phyloP scores from a whole-genome alignment of 2,888 invertebrate genomes.

The Acanthococcus lagerstroemiae region DNA sequence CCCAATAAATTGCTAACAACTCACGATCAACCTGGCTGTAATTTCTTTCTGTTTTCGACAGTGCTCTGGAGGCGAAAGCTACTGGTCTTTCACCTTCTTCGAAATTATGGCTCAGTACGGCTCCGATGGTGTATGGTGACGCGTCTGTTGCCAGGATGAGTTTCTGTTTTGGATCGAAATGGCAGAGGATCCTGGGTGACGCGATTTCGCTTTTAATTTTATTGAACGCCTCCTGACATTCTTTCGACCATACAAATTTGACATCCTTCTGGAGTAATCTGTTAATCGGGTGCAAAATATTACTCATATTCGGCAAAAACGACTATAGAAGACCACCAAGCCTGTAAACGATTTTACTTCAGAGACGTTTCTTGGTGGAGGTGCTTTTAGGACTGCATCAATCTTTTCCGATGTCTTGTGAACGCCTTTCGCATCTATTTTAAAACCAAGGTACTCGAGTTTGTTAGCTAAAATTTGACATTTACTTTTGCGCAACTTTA shows the following conservation, averaged over 20 bases:
- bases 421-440: not conserved
- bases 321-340: not conserved
- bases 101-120: slow-evolving; percentile 3
- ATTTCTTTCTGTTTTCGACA: not conserved
- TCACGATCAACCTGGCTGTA: slow-evolving; percentile 3
- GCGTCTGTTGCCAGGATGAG: not conserved
- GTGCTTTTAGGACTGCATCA: not conserved
- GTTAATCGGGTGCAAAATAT: not conserved
- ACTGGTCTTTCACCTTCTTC: not conserved
- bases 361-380: not conserved
- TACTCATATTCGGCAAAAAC: not conserved
- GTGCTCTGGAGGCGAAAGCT: not conserved
- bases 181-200: not conserved
- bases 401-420: not conserved
- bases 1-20: slow-evolving; percentile 2
- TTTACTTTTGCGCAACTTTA: not conserved
- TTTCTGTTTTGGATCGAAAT: not conserved
- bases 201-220: not conserved
- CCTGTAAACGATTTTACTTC: not conserved
- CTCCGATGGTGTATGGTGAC: not conserved
- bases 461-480: not conserved
- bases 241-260: not conserved
- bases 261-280: not conserved
- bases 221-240: not conserved
- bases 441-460: not conserved